Percentiles rank a stretch among this genome's conserved stretches.
These are phyloP conservation scores for Phyllotreta cruciferae DNA, from an alignment of 2,888 invertebrate genomes.

Conservation along the genomic window DNA sequence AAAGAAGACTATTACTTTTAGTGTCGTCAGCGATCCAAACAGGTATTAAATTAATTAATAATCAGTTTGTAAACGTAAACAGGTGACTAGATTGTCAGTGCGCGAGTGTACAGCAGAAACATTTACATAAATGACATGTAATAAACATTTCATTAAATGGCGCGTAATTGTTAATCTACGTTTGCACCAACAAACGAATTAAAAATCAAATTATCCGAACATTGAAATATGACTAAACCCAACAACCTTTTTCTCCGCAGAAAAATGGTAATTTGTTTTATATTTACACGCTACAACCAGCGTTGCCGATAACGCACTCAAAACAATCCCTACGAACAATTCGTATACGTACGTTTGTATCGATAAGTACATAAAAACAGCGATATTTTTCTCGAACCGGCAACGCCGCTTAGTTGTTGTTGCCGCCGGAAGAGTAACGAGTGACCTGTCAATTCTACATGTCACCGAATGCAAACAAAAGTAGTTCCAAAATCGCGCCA, in stretches of 20 bases:
- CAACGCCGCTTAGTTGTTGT: slow-evolving; percentile 17
- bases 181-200: no score
- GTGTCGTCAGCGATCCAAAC: slow-evolving; percentile 24
- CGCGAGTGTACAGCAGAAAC: slow-evolving; percentile 45
- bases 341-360: no score
- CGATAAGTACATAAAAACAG: no score
- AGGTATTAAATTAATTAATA: slow-evolving; percentile 31
- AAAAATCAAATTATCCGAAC: no score
- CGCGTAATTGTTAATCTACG: no score
- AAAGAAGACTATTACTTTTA: not conserved
- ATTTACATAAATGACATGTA: slow-evolving; percentile 59
- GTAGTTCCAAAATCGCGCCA: slow-evolving; percentile 12
- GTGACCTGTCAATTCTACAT: slow-evolving; percentile 27
- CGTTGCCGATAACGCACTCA: no score
- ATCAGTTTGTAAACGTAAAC: slow-evolving; percentile 30
- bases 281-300: no score
- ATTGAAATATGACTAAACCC: no score
- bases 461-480: slow-evolving; percentile 30
- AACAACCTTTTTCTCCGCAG: no score
- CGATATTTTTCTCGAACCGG: no score
- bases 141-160: slow-evolving; percentile 55
- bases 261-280: no score
- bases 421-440: slow-evolving; percentile 52
- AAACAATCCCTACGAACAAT: no score
- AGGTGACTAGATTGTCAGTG: slow-evolving; percentile 40